Percentiles rank a stretch among this genome's conserved stretches.
Evolutionary conservation across 2,888 invertebrate genomes (phyloP).

Genomic region (Tetranychus piercei): DNA sequence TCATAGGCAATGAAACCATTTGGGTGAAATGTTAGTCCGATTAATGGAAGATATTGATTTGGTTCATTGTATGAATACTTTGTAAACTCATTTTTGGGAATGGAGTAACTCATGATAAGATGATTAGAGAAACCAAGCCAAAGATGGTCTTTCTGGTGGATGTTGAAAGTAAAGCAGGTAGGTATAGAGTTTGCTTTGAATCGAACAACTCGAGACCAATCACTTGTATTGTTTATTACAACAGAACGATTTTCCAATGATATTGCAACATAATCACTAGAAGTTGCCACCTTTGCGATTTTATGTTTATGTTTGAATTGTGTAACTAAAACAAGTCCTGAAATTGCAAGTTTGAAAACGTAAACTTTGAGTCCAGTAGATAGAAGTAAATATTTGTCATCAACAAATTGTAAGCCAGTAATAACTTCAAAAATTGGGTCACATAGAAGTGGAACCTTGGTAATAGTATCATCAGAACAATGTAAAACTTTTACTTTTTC

Average conservation of each 20-base stretch:
- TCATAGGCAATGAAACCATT: constrained; percentile 7
- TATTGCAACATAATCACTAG: neutral
- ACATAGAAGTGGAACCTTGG: constrained; percentile 13
- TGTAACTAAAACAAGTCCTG: neutral
- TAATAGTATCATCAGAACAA: constrained; percentile 7
- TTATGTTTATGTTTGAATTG: neutral
- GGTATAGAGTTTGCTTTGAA: neutral
- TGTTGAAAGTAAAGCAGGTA: neutral
- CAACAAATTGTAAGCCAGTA: constrained; percentile 9
- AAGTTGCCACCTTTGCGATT: neutral
- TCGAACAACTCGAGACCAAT: neutral
- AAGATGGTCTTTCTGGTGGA: neutral
- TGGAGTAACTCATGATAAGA: neutral
- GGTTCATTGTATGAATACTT: constrained; percentile 5
- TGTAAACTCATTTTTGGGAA: neutral
- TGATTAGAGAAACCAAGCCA: neutral
- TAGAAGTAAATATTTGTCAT: constrained; percentile 6
- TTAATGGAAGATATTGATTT: neutral
- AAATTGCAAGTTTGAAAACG: constrained; percentile 13
- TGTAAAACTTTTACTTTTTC: constrained; percentile 12
- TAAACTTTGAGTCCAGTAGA: constrained; percentile 13
- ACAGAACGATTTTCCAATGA: neutral
- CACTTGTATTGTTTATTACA: neutral
- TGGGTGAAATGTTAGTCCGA: constrained; percentile 14
- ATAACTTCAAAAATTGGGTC: constrained; percentile 14